Evolutionary conservation across 2,113 vertebrate genomes (phyloP).

Genomic region (Prochilodus magdalenae): DNA sequence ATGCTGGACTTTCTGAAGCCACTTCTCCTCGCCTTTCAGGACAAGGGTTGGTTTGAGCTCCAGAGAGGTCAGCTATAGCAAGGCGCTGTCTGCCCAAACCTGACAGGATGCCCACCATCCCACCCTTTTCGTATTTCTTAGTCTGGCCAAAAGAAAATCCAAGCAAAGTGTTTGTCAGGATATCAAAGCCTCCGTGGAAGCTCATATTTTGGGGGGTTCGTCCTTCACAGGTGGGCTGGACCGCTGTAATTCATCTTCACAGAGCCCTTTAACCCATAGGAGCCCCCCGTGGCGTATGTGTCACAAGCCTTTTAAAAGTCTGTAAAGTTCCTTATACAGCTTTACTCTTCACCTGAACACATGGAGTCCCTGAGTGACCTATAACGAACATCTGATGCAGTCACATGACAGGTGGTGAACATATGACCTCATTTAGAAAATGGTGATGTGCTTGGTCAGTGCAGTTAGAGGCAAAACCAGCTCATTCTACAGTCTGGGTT

Average conservation of each 20-base stretch:
- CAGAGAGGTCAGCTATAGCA: neutral
- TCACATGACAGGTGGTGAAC: too few species aligned
- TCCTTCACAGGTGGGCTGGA: neutral
- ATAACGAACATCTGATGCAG: too few species aligned
- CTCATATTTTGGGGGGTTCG: neutral
- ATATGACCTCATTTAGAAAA: too few species aligned
- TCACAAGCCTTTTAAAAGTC: too few species aligned
- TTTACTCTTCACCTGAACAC: too few species aligned
- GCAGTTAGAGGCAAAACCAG: too few species aligned
- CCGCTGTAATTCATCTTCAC: neutral
- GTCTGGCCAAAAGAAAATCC: neutral
- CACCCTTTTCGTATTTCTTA: neutral
- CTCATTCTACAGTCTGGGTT: too few species aligned
- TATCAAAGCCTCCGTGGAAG: neutral
- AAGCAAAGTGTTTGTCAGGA: neutral
- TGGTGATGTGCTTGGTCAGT: too few species aligned
- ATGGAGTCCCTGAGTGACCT: too few species aligned
- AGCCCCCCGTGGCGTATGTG: too few species aligned
- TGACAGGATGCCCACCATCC: neutral
- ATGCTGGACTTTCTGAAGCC: conserved; percentile 19
- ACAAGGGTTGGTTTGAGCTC: conserved; percentile 41
- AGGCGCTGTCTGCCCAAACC: neutral
- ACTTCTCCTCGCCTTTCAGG: conserved; percentile 12
- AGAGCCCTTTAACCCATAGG: neutral
- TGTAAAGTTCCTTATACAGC: too few species aligned